phyloP scores from a whole-genome alignment of 2,113 vertebrate species.

The Carollia perspicillata region DNA sequence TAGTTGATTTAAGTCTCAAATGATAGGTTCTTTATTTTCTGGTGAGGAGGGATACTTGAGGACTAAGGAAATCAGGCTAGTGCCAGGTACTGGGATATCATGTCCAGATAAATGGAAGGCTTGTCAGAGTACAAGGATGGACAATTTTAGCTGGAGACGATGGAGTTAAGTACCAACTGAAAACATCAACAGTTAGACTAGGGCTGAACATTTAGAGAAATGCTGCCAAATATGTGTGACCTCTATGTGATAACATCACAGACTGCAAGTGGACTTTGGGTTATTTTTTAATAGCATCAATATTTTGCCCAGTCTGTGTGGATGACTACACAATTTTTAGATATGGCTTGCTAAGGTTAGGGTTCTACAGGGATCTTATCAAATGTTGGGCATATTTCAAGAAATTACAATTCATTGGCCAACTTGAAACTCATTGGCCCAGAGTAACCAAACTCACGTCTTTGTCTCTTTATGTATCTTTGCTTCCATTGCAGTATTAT shows the following conservation, averaged over 20 bases:
- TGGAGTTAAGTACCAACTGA: not conserved
- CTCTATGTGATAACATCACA: not conserved
- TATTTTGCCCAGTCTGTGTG: not conserved
- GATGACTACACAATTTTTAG: not conserved
- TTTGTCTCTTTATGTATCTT: not conserved
- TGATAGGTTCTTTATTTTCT: not conserved
- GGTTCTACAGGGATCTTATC: not conserved
- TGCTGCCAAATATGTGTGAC: not conserved
- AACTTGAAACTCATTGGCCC: not conserved
- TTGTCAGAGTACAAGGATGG: not conserved
- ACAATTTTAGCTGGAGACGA: not conserved
- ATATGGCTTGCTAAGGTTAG: not conserved
- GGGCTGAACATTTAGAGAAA: not conserved
- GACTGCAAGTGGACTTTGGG: not conserved
- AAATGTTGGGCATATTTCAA: not conserved
- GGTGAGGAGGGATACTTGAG: not conserved
- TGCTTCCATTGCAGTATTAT: not conserved
- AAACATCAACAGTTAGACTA: not conserved
- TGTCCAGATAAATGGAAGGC: not conserved
- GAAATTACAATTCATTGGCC: not conserved
- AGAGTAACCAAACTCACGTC: not conserved
- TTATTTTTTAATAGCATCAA: not conserved
- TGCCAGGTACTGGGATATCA: not conserved
- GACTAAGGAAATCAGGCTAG: not conserved
- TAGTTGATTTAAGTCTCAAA: not conserved